A percentile compares a stretch with the other conserved stretches of the same genome.
These are phyloP conservation scores for Propithecus coquereli DNA, from an alignment of 2,113 vertebrate genomes.

Conservation along the genomic window DNA sequence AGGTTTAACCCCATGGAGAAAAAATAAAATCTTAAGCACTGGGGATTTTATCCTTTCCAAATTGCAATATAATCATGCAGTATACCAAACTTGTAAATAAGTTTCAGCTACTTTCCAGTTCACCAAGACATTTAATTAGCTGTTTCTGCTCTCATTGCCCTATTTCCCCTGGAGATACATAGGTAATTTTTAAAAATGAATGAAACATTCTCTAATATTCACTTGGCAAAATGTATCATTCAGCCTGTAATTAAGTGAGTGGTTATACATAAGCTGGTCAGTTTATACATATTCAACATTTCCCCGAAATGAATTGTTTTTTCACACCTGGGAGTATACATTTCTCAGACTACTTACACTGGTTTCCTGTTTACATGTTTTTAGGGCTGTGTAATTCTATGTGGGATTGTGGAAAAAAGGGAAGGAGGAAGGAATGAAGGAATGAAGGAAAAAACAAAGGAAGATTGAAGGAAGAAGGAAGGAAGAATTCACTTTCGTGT, in stretches of 20 bases:
- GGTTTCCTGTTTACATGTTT: not conserved
- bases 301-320: not conserved
- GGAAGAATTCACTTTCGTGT: not conserved
- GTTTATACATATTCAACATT: slow-evolving; percentile 10
- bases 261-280: not conserved
- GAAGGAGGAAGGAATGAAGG: not conserved
- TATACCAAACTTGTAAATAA: slow-evolving; percentile 51
- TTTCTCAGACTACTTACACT: not conserved
- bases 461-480: not conserved
- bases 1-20: slow-evolving; percentile 2
- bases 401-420: not conserved
- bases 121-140: slow-evolving; percentile 59
- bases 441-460: fast-evolving
- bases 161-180: slow-evolving; percentile 31
- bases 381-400: slow-evolving; percentile 21
- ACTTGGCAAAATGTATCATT: slow-evolving; percentile 32
- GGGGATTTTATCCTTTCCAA: slow-evolving; percentile 2
- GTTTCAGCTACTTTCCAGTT: slow-evolving; percentile 45
- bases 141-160: slow-evolving; percentile 46
- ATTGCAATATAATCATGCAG: slow-evolving; percentile 49
- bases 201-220: slow-evolving; percentile 57
- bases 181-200: slow-evolving; percentile 53
- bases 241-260: not conserved
- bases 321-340: not conserved
- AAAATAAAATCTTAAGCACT: slow-evolving; percentile 29